A percentile compares a stretch with the other conserved stretches of the same genome.
These are phyloP conservation scores for Dunckerocampus dactyliophorus DNA, from an alignment of 2,113 vertebrate genomes.

Conservation along the genomic window DNA sequence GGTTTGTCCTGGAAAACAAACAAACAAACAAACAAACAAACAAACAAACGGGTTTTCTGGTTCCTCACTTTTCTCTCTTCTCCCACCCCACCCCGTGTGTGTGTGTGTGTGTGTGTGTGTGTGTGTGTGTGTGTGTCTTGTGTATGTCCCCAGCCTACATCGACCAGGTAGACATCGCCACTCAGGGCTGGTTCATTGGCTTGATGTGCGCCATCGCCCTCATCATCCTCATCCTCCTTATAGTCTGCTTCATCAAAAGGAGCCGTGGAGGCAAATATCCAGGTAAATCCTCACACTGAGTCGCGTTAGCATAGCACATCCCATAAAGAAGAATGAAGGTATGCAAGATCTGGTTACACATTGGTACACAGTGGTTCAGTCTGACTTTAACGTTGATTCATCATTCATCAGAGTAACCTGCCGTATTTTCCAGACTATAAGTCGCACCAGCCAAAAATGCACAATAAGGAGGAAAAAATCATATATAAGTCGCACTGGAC, in stretches of 20 bases:
- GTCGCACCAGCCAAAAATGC: too few relatives aligned
- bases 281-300: slow-evolving; percentile 64
- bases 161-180: slow-evolving; percentile 91
- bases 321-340: too few relatives aligned
- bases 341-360: too few relatives aligned
- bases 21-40: background rate
- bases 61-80: slow-evolving; percentile 7
- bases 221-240: slow-evolving; percentile 94
- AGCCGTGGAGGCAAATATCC: slow-evolving; percentile 95
- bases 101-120: slow-evolving; percentile 9
- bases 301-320: too few relatives aligned
- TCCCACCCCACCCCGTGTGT: slow-evolving; percentile 9
- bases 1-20: background rate
- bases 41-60: slow-evolving; percentile 9
- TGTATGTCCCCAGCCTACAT: slow-evolving; percentile 80
- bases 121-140: slow-evolving; percentile 7
- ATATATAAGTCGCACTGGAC: too few relatives aligned
- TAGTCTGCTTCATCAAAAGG: slow-evolving; percentile 98
- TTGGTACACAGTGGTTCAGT: too few relatives aligned
- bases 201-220: slow-evolving; percentile 97
- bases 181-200: slow-evolving; percentile 98
- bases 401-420: too few relatives aligned
- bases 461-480: too few relatives aligned
- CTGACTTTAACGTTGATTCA: too few relatives aligned
- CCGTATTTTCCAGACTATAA: too few relatives aligned